phyloP scores from a whole-genome alignment of 2,797 vertebrate genomes.

The Crenichthys baileyi region DNA sequence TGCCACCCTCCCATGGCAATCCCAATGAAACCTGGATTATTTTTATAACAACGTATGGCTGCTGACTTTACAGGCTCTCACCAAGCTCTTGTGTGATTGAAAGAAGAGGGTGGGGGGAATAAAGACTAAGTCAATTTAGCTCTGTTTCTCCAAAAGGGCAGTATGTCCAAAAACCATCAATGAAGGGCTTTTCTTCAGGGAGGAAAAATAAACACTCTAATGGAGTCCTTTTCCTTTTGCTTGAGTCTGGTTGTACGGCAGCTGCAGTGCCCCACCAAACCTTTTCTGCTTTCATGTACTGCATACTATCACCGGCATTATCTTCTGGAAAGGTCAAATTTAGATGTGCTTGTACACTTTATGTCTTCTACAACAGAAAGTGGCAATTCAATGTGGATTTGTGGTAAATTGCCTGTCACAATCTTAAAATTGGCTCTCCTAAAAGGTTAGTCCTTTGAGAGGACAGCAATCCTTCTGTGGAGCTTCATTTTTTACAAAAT shows the following conservation, averaged over 20 bases:
- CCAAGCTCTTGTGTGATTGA: constrained; percentile 54
- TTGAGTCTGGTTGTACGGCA: constrained; percentile 47
- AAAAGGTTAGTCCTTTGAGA: background rate
- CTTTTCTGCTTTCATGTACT: constrained; percentile 25
- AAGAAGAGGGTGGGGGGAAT: constrained; percentile 31
- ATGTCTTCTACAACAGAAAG: constrained; percentile 12
- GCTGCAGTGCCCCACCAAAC: constrained; percentile 27
- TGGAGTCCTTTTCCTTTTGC: constrained; percentile 51
- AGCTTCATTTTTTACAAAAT: background rate
- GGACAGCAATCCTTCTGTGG: background rate
- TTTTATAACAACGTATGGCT: constrained; percentile 76
- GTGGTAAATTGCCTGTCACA: background rate
- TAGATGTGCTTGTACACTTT: constrained; percentile 40
- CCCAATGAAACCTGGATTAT: constrained; percentile 84
- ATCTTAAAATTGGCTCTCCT: background rate
- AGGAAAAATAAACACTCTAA: constrained; percentile 76
- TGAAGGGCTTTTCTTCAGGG: constrained; percentile 72
- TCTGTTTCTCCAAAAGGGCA: constrained; percentile 66
- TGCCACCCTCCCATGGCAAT: constrained; percentile 65
- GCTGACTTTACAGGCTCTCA: constrained; percentile 77
- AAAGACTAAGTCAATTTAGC: constrained; percentile 64
- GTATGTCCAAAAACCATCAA: constrained; percentile 77
- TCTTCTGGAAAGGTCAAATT: constrained; percentile 42
- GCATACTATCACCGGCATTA: constrained; percentile 34
- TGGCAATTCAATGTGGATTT: constrained; percentile 1